Evolutionary conservation across 2,888 invertebrate species (phyloP).

Genomic region (Platycnemis pennipes): DNA sequence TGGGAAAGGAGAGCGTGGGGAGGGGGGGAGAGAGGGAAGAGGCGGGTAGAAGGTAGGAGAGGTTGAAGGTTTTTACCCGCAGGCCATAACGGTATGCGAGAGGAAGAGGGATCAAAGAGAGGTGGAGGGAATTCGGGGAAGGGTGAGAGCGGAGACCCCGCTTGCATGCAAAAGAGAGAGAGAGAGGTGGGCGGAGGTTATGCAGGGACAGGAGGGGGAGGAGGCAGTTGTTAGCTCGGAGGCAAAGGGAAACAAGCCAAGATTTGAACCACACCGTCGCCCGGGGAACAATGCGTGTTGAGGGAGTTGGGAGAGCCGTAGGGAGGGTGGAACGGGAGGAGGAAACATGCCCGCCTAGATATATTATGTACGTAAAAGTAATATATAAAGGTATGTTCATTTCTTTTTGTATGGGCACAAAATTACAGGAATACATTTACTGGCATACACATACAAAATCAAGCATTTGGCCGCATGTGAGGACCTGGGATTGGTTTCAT

Average conservation of each 20-base stretch:
- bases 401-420: too few relatives aligned
- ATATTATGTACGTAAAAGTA: background rate
- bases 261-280: conserved; percentile 60
- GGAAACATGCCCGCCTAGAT: background rate
- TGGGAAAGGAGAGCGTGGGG: conserved; percentile 4
- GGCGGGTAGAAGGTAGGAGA: background rate
- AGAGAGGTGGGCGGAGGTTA: background rate
- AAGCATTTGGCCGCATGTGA: background rate
- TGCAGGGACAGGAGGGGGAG: background rate
- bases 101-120: conserved; percentile 54
- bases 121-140: conserved; percentile 8
- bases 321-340: background rate
- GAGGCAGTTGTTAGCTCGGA: background rate
- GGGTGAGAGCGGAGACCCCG: background rate
- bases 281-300: conserved; percentile 24
- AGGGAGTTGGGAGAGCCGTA: background rate
- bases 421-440: too few relatives aligned
- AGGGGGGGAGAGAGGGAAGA: background rate
- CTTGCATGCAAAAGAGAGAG: conserved; percentile 12
- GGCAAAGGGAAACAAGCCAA: conserved; percentile 35
- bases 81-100: conserved; percentile 56
- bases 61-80: conserved; percentile 39
- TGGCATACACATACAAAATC: too few relatives aligned
- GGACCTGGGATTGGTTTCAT: background rate
- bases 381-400: too few relatives aligned